Base-by-base conservation (phyloP, 2,797 vertebrate species). In the Sebastes nivosus region DNA sequence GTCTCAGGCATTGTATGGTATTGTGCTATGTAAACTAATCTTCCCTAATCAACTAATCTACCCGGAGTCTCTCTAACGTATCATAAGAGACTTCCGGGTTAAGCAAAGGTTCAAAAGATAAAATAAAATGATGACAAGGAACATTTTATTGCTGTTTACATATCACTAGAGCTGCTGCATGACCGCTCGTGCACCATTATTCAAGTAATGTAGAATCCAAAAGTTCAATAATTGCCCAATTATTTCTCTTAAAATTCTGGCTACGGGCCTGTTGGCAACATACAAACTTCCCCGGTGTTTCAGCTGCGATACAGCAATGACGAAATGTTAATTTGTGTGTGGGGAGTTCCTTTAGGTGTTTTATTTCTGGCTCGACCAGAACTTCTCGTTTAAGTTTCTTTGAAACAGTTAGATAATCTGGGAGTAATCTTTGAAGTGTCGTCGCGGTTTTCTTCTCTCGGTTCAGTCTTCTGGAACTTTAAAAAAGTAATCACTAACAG, bases 401-500 rank as follows among this genome's bases (percentile, higher is more conserved):
- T 20, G 27, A 30, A 46, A 1, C 50, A 20, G 50, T 52, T n/a
- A 20, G 1, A 52, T 52, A 52, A 10, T 29, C 29, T 20, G 16
- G 58, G 27, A 30, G 27, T 52, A 52, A 10, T 29, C 29, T 1
- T 30, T 18, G 27, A 60, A 14, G 9, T 30, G 27, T 29, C 4
- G 16, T 20, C 4, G 1, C 16, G 8, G 58, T 20, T 60, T 30
- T 30, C 58, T 60, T 29, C 20, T 52, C 1, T 52, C 50, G 18
- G 50, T 52, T 50, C 46, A 50, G 46, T 50, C 46, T 20, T 50
- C 46, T 50, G 14, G 46, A 20, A 8, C 46, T 50, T 50, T 50
- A 50, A 0, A 50, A 1, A 50, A 20, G 0, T 50, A 18, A 50
- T 0, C 18, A 50, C 46, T 50, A 50, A 50, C 46, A 50, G 7